These are phyloP conservation scores for Pica pica DNA, from an alignment of 2,113 vertebrate species.

Conservation along the genomic window DNA sequence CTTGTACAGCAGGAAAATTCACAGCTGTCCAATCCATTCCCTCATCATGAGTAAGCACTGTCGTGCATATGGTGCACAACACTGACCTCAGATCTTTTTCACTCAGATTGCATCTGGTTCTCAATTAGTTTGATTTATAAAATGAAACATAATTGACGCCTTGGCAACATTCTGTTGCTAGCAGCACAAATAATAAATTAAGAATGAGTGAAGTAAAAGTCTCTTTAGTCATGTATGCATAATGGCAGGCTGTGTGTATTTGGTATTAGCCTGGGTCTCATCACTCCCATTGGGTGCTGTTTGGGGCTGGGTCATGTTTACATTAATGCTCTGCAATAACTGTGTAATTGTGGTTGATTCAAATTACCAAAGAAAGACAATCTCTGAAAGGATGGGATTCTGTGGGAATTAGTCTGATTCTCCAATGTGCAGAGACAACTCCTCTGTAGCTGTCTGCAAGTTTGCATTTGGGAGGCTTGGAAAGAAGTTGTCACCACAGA, in stretches of 20 bases:
- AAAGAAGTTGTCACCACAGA: neutral
- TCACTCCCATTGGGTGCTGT: neutral
- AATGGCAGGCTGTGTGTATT: neutral
- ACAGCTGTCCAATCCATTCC: slow-evolving; percentile 13
- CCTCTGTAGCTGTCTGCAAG: neutral
- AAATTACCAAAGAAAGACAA: neutral
- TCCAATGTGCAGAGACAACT: neutral
- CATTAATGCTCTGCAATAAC: neutral
- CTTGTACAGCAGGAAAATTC: slow-evolving; percentile 13
- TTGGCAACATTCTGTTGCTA: slow-evolving; percentile 48
- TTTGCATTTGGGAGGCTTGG: neutral
- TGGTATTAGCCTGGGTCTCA: neutral
- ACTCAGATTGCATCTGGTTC: slow-evolving; percentile 47
- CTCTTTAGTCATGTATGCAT: slow-evolving; percentile 28
- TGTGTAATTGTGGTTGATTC: neutral
- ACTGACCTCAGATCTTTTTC: slow-evolving; percentile 54
- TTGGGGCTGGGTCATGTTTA: neutral
- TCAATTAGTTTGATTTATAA: slow-evolving; percentile 68
- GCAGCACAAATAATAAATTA: slow-evolving; percentile 68
- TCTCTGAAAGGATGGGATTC: neutral
- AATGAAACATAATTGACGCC: slow-evolving; percentile 64
- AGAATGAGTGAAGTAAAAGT: slow-evolving; percentile 35
- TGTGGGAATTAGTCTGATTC: neutral
- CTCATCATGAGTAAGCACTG: slow-evolving; percentile 17
- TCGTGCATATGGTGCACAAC: neutral